Percentiles rank a stretch among this genome's conserved stretches.
These are phyloP conservation scores for human (Homo sapiens) DNA, from an alignment of 2,113 vertebrate species.

Conservation along the genomic window DNA sequence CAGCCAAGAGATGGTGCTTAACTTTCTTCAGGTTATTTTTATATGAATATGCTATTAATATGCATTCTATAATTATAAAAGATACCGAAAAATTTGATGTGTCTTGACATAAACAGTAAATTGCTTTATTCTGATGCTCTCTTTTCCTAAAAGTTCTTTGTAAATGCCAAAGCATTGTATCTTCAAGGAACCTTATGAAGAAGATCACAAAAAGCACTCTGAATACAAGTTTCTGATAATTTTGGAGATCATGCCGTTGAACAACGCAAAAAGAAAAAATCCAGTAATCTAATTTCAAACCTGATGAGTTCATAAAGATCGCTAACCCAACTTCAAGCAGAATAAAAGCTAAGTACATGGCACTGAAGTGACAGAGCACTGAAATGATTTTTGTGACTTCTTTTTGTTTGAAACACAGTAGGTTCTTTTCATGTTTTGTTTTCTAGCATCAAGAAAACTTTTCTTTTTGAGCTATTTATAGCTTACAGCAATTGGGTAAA, in stretches of 20 bases:
- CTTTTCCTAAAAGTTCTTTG: neutral
- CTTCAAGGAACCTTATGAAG: neutral
- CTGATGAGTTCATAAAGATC: neutral
- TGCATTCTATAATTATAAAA: neutral
- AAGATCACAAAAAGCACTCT: neutral
- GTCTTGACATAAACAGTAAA: neutral
- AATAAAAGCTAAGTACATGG: neutral
- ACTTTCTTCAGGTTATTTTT: neutral
- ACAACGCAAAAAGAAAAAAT: neutral
- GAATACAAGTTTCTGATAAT: neutral
- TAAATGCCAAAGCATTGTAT: neutral
- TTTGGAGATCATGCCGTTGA: neutral
- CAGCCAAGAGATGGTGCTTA: neutral
- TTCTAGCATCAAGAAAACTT: neutral
- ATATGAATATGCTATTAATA: neutral
- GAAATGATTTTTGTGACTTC: neutral
- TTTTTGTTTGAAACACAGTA: neutral
- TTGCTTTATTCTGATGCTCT: neutral
- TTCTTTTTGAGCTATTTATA: neutral
- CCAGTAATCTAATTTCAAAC: neutral
- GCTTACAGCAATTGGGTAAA: neutral
- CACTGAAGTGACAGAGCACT: neutral
- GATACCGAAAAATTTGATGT: neutral
- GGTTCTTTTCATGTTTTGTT: neutral
- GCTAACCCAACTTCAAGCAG: neutral